Base-by-base conservation (phyloP, 2,113 vertebrate genomes). In the Gadus chalcogrammus region DNA sequence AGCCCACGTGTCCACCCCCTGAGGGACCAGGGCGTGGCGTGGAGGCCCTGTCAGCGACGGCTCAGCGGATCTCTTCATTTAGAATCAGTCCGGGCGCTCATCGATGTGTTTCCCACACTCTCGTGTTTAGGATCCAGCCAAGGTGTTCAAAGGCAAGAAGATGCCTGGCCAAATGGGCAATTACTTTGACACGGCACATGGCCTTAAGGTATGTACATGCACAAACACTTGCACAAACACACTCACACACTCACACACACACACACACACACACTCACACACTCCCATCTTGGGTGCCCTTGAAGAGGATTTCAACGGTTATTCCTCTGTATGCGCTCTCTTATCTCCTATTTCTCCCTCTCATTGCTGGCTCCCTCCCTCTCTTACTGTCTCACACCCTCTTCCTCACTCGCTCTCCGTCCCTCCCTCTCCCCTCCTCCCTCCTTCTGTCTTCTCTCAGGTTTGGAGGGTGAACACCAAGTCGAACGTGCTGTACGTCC, bases 161-260 rank as follows among this genome's bases (percentile, higher is more conserved):
- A 95, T 99, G 97, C 96, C 97, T 1, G 97, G 97, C 38, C 81
- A 28, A 74, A 94, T 97, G 95, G 97, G 97, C 12, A 97, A 99
- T 74, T 1, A 71, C 61, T 93, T 88, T 16, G 78, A 92, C 75
- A 98, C 97, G 4, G 68, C 80, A 6, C 77, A 71, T 16, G 96
- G 95, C 35, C 88, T 99, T 61, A 99, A 98, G 93, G 97, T 98
- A 81, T 76, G 85, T 17, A 24, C 56, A 28, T 15, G 24, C 28
- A 67, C 64, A 70, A 28, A 42, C 65, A 60, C 17, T 5, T 15
- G 17, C 31, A 52, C 64, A 13, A 15, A 60, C 61, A 48, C 15
- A n/a, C n/a, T 35, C 69, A n/a, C 64, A 71, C 16, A 68, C 0
- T 64, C 56, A 68, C 38, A 1, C 28, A 53, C 56, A 52, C 13